A percentile compares a stretch with the other conserved stretches of the same genome.
Conservation (phyloP, 2,797 vertebrate genomes). For the Hypotaenidia philippensis region DNA sequence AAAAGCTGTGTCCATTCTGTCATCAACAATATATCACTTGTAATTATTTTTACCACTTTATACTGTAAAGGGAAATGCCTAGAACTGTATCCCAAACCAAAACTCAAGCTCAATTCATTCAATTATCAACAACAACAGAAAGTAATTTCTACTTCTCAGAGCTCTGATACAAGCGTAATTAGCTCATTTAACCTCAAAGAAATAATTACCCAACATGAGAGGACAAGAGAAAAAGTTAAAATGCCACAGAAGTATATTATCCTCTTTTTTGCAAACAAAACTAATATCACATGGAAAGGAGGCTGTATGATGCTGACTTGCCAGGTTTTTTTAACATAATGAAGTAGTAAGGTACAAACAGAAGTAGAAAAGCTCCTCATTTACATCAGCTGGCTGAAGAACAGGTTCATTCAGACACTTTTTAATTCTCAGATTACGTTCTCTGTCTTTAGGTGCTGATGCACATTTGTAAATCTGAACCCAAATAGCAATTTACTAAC, state of each 20-base stretch:
- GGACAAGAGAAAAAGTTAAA: conserved; percentile 27
- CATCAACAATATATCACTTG: conserved; percentile 16
- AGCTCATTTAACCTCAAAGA: conserved; percentile 65
- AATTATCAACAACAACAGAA: conserved; percentile 50
- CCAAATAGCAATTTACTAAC: not conserved
- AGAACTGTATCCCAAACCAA: conserved; percentile 36
- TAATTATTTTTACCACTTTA: conserved; percentile 56
- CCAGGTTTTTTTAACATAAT: not conserved
- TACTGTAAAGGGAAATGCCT: conserved; percentile 23
- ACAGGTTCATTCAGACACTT: not conserved
- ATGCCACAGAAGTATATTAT: conserved; percentile 14
- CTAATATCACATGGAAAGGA: not conserved
- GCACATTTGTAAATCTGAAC: not conserved
- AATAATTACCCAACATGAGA: conserved; percentile 52
- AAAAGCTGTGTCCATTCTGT: conserved; percentile 24
- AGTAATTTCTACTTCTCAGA: conserved; percentile 42
- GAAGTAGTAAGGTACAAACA: not conserved
- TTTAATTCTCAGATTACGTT: not conserved
- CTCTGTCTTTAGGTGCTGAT: not conserved
- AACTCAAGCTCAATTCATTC: conserved; percentile 32
- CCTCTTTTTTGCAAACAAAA: not conserved
- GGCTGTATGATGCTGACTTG: not conserved
- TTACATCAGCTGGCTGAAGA: not conserved
- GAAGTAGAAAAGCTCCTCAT: not conserved
- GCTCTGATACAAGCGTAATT: conserved; percentile 51